Conservation (phyloP, 1,140 invertebrate genomes). For the Venturia canescens region DNA sequence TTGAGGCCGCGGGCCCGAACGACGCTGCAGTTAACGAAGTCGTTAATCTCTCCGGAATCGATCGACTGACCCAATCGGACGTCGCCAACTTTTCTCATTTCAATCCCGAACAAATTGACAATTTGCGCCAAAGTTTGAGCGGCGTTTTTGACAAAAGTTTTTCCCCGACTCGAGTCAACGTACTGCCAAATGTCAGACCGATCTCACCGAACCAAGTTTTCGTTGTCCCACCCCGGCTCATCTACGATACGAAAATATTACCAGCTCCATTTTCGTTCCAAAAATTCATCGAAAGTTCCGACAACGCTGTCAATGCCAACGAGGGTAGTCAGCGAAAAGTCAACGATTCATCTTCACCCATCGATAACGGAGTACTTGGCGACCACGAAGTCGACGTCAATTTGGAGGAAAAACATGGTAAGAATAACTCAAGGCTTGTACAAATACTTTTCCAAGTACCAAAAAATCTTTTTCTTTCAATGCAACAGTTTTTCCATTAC, state of each 20-base stretch:
- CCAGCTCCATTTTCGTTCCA: conserved; percentile 45
- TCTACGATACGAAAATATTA: conserved; percentile 54
- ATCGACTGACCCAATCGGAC: not conserved
- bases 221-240: conserved; percentile 51
- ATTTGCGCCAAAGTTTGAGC: conserved; percentile 31
- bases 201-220: conserved; percentile 48
- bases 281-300: conserved; percentile 6
- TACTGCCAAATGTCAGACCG: conserved; percentile 36
- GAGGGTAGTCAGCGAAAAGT: not conserved
- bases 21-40: not conserved
- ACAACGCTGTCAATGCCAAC: not conserved
- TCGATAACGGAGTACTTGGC: conserved; percentile 1
- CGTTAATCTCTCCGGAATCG: not conserved
- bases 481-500: too few species aligned
- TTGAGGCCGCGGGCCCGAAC: not conserved
- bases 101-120: not conserved
- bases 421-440: conserved; percentile 4
- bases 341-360: not conserved
- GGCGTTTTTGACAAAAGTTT: conserved; percentile 40
- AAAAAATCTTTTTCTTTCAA: too few species aligned
- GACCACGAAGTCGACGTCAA: not conserved
- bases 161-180: not conserved
- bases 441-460: too few species aligned
- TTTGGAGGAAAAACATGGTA: not conserved
- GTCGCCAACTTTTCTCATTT: not conserved